These are phyloP conservation scores for Aldabrachelys gigantea DNA, from an alignment of 2,113 vertebrate genomes.

Conservation along the genomic window DNA sequence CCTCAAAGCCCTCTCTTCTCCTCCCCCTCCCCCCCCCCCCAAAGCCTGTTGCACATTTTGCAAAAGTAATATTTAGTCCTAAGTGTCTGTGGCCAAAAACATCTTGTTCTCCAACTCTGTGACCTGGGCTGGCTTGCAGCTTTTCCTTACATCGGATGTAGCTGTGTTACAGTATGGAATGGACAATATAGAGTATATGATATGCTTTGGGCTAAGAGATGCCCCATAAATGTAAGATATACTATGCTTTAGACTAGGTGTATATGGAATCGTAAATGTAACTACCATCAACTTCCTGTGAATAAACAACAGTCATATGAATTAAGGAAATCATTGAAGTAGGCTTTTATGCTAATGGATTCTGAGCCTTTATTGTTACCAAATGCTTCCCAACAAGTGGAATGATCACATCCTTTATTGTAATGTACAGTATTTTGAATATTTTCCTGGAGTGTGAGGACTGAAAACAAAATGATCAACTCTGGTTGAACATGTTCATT, in stretches of 20 bases:
- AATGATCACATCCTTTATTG: background rate
- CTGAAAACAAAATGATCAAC: background rate
- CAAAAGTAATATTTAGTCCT: background rate
- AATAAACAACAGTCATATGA: background rate
- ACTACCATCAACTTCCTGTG: background rate
- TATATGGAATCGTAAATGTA: background rate
- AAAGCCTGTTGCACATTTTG: background rate
- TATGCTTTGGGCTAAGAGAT: background rate
- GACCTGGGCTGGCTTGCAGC: background rate
- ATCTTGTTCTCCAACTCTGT: background rate
- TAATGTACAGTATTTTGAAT: background rate
- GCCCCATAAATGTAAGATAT: background rate
- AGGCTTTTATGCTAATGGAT: background rate
- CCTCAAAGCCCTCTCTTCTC: too few species aligned
- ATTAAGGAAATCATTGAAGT: background rate
- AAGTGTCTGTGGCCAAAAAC: background rate
- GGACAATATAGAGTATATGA: background rate
- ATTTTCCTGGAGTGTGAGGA: background rate
- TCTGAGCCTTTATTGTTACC: background rate
- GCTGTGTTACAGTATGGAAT: background rate
- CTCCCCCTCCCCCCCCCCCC: too few species aligned
- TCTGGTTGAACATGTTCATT: background rate
- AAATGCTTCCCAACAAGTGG: background rate
- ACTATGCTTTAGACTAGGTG: background rate
- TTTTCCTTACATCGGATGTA: background rate